A percentile compares a stretch with the other conserved stretches of the same genome.
Evolutionary conservation across 2,888 invertebrate genomes (phyloP).

Genomic region (Arge pagana): DNA sequence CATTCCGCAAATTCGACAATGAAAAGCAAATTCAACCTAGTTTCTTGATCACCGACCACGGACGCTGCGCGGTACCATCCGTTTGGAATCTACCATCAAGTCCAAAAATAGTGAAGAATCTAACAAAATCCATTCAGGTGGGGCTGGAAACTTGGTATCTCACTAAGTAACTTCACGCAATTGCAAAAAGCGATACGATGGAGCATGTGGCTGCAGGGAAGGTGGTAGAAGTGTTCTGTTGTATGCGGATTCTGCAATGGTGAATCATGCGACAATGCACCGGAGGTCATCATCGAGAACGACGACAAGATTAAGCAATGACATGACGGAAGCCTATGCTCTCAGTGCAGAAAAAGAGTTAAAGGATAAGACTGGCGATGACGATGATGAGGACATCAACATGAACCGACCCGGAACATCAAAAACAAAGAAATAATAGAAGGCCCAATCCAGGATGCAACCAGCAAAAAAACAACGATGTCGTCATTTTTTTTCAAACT

Average conservation of each 20-base stretch:
- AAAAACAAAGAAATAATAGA: background rate
- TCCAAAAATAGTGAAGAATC: conserved; percentile 29
- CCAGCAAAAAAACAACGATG: no score
- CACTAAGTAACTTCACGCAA: conserved; percentile 9
- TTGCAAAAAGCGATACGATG: conserved; percentile 11
- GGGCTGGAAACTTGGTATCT: conserved; percentile 46
- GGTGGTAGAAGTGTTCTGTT: conserved; percentile 4
- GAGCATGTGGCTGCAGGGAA: conserved; percentile 3
- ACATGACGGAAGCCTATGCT: background rate
- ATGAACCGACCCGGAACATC: background rate
- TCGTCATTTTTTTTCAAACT: no score
- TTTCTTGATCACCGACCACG: conserved; percentile 25
- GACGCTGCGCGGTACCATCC: conserved; percentile 29
- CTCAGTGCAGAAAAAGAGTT: background rate
- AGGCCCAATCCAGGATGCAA: background rate
- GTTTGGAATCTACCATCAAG: conserved; percentile 30
- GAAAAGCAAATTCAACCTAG: conserved; percentile 30
- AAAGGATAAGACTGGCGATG: no score
- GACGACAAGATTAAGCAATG: background rate
- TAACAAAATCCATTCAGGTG: conserved; percentile 28
- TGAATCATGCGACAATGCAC: background rate
- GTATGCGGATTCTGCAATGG: conserved; percentile 1
- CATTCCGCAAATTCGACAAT: conserved; percentile 22
- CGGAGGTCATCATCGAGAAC: background rate
- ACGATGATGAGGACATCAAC: background rate